Evolutionary conservation across 2,888 invertebrate genomes (phyloP).

Genomic region (Acronicta psi): DNA sequence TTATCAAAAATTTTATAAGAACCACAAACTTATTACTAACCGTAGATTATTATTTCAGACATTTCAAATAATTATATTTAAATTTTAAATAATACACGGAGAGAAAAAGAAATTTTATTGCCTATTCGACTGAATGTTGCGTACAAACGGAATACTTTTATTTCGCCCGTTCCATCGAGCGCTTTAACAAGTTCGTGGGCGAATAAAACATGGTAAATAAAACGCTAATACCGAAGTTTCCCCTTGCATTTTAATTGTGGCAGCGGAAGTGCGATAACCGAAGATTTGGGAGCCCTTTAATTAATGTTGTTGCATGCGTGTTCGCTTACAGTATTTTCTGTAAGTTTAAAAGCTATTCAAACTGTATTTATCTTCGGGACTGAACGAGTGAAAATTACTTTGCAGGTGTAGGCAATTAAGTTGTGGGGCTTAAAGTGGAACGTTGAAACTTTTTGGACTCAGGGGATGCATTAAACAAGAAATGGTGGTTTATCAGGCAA

Average conservation of each 20-base stretch:
- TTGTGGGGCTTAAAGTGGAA: slow-evolving; percentile 52
- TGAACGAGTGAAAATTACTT: slow-evolving; percentile 53
- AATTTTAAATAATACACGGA: too few relatives aligned
- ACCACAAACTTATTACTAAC: too few relatives aligned
- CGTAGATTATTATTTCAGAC: too few relatives aligned
- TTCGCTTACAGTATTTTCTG: slow-evolving; percentile 73
- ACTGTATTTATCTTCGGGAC: slow-evolving; percentile 59
- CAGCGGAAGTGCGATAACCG: slow-evolving; percentile 83
- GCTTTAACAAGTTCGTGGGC: slow-evolving; percentile 50
- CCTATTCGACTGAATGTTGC: slow-evolving; percentile 6
- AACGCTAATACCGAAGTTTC: slow-evolving; percentile 74
- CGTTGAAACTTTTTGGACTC: slow-evolving; percentile 48
- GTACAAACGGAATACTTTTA: slow-evolving; percentile 22
- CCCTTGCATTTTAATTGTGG: slow-evolving; percentile 86
- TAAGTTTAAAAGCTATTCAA: slow-evolving; percentile 69
- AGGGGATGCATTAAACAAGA: slow-evolving; percentile 47
- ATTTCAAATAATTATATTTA: too few relatives aligned
- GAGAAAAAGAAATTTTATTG: neutral
- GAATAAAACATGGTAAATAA: slow-evolving; percentile 70
- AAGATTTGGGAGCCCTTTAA: slow-evolving; percentile 86
- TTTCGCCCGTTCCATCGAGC: slow-evolving; percentile 20
- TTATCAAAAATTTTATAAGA: too few relatives aligned
- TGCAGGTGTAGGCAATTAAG: slow-evolving; percentile 58
- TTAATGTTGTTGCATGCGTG: slow-evolving; percentile 86
- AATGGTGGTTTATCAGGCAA: slow-evolving; percentile 50